phyloP scores from a whole-genome alignment of 1,140 invertebrate species.

The Pseudomyrmex gracilis region DNA sequence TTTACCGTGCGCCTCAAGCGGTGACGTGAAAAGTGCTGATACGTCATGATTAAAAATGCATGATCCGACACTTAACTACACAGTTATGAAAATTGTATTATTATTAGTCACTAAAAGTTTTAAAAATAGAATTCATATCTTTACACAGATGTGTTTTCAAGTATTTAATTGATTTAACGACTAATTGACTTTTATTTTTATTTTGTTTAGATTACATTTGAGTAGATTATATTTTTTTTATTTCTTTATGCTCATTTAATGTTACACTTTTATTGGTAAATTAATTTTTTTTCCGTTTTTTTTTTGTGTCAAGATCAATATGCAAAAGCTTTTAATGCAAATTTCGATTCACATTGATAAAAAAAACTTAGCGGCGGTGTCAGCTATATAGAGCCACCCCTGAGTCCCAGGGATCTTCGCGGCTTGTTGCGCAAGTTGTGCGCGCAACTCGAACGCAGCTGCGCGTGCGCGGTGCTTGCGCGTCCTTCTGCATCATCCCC shows the following conservation, averaged over 20 bases:
- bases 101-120: too few species aligned
- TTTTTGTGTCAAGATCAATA: background rate
- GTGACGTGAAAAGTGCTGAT: background rate
- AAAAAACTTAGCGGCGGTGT: background rate
- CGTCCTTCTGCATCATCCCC: conserved; percentile 82
- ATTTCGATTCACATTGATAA: background rate
- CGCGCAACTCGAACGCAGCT: conserved; percentile 68
- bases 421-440: conserved; percentile 70
- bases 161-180: too few species aligned
- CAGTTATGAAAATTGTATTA: too few species aligned
- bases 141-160: too few species aligned
- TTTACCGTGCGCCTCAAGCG: background rate
- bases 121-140: too few species aligned
- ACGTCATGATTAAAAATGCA: conserved; percentile 18
- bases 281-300: background rate
- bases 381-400: conserved; percentile 65
- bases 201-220: too few species aligned
- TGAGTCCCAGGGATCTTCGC: conserved; percentile 68
- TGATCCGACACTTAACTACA: too few species aligned
- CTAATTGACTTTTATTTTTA: too few species aligned
- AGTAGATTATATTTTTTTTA: background rate
- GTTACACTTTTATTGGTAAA: background rate
- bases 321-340: background rate
- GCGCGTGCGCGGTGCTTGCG: conserved; percentile 82
- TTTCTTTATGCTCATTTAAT: background rate